Evolutionary conservation across 2,797 vertebrate species (phyloP).

Genomic region (Manis crassicaudata): DNA sequence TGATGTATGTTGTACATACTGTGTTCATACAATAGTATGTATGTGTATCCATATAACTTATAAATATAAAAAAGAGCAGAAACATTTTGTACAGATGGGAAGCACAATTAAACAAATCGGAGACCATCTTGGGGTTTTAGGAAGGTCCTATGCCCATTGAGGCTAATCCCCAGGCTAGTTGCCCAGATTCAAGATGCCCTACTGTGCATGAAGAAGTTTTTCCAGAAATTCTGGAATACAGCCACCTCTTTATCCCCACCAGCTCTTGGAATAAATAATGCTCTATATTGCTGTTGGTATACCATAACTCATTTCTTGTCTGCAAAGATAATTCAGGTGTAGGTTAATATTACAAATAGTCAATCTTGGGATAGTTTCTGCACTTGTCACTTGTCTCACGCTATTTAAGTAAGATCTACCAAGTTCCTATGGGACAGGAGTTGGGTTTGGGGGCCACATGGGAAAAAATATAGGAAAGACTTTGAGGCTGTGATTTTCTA

Average conservation of each 20-base stretch:
- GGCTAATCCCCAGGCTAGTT: neutral
- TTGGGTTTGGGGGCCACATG: neutral
- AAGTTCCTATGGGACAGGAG: neutral
- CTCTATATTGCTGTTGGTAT: neutral
- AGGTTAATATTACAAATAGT: neutral
- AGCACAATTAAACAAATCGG: neutral
- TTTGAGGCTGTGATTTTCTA: neutral
- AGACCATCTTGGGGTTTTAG: neutral
- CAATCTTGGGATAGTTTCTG: neutral
- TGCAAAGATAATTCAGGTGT: neutral
- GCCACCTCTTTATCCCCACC: neutral
- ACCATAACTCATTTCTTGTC: neutral
- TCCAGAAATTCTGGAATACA: neutral
- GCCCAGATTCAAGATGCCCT: neutral
- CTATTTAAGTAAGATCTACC: neutral
- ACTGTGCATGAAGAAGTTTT: neutral
- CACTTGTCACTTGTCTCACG: neutral
- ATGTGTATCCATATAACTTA: neutral
- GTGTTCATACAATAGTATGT: neutral
- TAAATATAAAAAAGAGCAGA: neutral
- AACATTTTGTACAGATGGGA: neutral
- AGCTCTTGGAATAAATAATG: slow-evolving; percentile 13
- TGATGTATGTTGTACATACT: neutral
- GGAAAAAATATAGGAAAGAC: neutral
- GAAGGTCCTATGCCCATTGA: neutral